Base-by-base conservation (phyloP, 2,888 invertebrate species). In the Melipona beecheii region DNA sequence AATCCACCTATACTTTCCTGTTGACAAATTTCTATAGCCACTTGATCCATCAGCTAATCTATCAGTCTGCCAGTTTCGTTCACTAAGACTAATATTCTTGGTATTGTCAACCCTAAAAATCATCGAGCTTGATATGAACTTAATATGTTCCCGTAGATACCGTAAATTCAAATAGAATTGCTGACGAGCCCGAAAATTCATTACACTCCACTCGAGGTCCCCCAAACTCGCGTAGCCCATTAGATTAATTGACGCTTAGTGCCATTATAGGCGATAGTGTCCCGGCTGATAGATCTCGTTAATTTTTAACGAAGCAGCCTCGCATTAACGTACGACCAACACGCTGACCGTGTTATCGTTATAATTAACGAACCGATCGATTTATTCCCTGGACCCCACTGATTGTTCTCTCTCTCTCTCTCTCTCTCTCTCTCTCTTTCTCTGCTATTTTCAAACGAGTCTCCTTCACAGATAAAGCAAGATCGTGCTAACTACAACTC, bases 191-290 rank as follows among this genome's bases (percentile, higher is more conserved):
- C 5, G n/a, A 58, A 58, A 58, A n/a, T 56, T 56, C n/a, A 56
- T n/a, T 5, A 15, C n/a, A 60, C 19, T 24, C 27, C 17, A 24
- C 27, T 31, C 17, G 11, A 19, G 21, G 31, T 19, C 27, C 31
- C 31, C 31, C 11, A 31, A 31, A 36, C 19, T 31, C 64, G 13
- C 31, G 19, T 36, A 21, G 19, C 0, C 64, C 64, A 60, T 58
- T 24, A 60, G 58, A 19, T 24, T 72, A 72, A 72, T 36, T 60
- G 71, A 36, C 43, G 56, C 58, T 43, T 43, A 24, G 21, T 24
- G 24, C 21, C 36, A 62, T 64, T 62, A 49, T 24, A 13, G 72
- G 17, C 49, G 43, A 60, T 60, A 73, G 50, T 21, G 73, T 17
- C 17, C 5, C 11, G 19, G 19, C 31, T 17, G 21, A 19, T 27